Base-by-base conservation (phyloP, 2,797 vertebrate genomes). In the Cetoscarus ocellatus region DNA sequence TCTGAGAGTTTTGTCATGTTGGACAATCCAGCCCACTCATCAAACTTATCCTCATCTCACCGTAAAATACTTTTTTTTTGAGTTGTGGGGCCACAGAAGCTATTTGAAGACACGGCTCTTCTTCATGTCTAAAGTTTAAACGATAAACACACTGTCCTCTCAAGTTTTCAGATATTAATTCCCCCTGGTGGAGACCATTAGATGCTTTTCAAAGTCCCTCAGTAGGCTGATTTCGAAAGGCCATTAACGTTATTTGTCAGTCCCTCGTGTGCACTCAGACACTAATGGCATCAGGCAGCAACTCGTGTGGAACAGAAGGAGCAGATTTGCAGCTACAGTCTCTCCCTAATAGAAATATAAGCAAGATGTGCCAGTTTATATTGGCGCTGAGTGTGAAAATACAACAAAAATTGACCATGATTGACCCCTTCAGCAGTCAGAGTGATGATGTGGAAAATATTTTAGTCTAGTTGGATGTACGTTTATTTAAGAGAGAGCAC, bases 181-280 rank as follows among this genome's bases (percentile, higher is more conserved):
- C 10, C 17, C 47, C 17, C 47, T 5, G 17, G 47, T 48, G 14
- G 2, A 48, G 47, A 18, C 19, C 18, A 13, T 51, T 27, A 34
- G 49, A 51, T 13, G 49, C 49, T 51, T 51, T 34, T 34, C 19
- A 51, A 51, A 51, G 49, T 51, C 19, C 49, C 49, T 34, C 49
- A 27, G 49, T 51, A 7, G 3, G 49, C 49, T 51, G 49, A 27
- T 27, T 51, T 27, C 49, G 12, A 51, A 34, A 51, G 49, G 19
- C 49, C 49, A 51, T 51, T 51, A 51, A 34, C 12, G 47, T 51
- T 12, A 51, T 27, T 51, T 51, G 6, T 53, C 18, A 45, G 17
- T 42, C 49, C 19, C 18, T 51, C 35, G 10, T 14, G 49, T 51
- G 18, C 49, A 51, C 18, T 51, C 18, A 51, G 19, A 34, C 17